Conservation (phyloP, 1,140 invertebrate species). For the Chrysoperla carnea region DNA sequence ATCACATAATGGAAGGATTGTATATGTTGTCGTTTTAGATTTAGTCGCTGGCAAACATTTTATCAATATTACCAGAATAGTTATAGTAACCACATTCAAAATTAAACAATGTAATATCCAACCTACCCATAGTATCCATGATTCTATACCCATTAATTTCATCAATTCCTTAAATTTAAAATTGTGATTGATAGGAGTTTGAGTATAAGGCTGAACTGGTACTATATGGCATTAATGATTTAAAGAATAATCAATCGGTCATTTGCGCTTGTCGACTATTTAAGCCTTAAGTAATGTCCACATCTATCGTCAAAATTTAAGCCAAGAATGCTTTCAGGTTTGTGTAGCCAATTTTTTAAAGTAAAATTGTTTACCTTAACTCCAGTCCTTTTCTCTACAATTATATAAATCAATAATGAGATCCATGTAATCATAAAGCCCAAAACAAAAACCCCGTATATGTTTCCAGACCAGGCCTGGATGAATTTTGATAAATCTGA, state of each 20-base stretch:
- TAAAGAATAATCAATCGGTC: too few species aligned
- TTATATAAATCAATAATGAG: slow-evolving; percentile 15
- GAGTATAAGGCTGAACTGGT: too few species aligned
- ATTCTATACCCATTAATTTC: slow-evolving; percentile 49
- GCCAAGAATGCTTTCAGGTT: too few species aligned
- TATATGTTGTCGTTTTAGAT: slow-evolving; percentile 13
- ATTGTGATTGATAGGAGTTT: not conserved
- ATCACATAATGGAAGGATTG: slow-evolving; percentile 26
- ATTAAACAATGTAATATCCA: slow-evolving; percentile 43
- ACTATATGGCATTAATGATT: too few species aligned
- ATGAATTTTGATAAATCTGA: slow-evolving; percentile 11
- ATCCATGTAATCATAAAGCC: slow-evolving; percentile 19
- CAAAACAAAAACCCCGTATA: slow-evolving; percentile 17
- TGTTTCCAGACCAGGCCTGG: slow-evolving; percentile 7
- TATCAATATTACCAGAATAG: slow-evolving; percentile 28
- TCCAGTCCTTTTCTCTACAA: slow-evolving; percentile 20
- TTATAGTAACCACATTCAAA: slow-evolving; percentile 24
- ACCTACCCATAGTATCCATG: slow-evolving; percentile 41
- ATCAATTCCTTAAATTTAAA: slow-evolving; percentile 37
- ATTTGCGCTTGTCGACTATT: too few species aligned
- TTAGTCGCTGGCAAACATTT: too few species aligned
- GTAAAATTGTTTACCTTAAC: slow-evolving; percentile 14
- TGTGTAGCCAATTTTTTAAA: too few species aligned
- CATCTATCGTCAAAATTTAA: too few species aligned
- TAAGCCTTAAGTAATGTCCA: too few species aligned